phyloP scores from a whole-genome alignment of 2,888 invertebrate genomes.

The Polia nebulosa region DNA sequence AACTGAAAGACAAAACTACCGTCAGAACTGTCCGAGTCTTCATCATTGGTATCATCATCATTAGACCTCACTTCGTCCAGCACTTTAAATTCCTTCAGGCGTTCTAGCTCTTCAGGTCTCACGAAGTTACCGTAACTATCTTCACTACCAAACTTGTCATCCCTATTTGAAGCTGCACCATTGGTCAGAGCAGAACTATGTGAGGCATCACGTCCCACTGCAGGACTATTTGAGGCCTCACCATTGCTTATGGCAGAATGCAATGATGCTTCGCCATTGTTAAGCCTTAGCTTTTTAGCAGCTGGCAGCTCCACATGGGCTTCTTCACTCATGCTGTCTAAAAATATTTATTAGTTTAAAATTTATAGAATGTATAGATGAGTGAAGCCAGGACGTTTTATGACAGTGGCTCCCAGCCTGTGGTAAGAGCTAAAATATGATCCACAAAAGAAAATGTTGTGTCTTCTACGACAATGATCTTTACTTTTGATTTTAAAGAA shows the following conservation, averaged over 20 bases:
- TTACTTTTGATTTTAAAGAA: no score
- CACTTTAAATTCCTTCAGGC: slow-evolving; percentile 84
- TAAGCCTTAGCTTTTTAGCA: slow-evolving; percentile 74
- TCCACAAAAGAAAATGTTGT: no score
- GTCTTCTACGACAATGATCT: no score
- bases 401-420: no score
- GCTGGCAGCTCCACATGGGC: slow-evolving; percentile 67
- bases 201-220: background rate
- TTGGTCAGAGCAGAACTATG: slow-evolving; percentile 39
- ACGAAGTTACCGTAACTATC: slow-evolving; percentile 77
- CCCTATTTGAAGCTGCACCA: slow-evolving; percentile 24
- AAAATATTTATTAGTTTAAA: slow-evolving; percentile 67
- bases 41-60: slow-evolving; percentile 85
- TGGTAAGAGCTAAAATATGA: no score
- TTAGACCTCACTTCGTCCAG: slow-evolving; percentile 87
- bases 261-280: slow-evolving; percentile 33
- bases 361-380: slow-evolving; percentile 32
- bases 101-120: slow-evolving; percentile 79
- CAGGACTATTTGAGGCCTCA: background rate
- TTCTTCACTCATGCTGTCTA: slow-evolving; percentile 71
- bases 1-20: slow-evolving; percentile 71
- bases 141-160: slow-evolving; percentile 50
- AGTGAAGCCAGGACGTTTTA: slow-evolving; percentile 37
- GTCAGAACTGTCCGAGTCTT: slow-evolving; percentile 81
- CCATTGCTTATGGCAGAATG: background rate